phyloP scores from a whole-genome alignment of 2,113 vertebrate genomes.

The Ciconia stormi region DNA sequence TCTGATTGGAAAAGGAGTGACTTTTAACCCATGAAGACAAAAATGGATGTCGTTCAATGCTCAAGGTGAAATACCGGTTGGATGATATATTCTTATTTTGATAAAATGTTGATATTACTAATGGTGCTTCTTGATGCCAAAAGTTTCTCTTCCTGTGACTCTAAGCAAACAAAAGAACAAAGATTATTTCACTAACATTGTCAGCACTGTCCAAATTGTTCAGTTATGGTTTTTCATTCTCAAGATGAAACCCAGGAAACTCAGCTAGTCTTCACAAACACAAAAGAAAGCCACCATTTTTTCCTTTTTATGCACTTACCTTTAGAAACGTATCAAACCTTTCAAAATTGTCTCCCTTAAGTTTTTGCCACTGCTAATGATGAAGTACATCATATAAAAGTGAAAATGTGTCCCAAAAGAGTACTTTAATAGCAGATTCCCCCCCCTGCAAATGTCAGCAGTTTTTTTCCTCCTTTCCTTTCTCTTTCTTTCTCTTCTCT shows the following conservation, averaged over 20 bases:
- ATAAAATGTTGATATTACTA: background rate
- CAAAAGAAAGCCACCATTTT: background rate
- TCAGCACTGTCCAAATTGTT: slow-evolving; percentile 28
- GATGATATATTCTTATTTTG: background rate
- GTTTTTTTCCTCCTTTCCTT: background rate
- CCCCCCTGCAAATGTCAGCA: background rate
- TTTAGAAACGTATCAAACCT: background rate
- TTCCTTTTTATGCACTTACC: background rate
- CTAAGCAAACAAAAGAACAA: background rate
- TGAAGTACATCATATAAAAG: background rate
- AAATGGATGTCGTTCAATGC: background rate
- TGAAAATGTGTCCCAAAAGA: background rate
- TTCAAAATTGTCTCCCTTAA: slow-evolving; percentile 1
- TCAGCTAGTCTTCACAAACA: background rate
- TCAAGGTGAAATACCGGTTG: background rate
- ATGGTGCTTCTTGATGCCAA: background rate
- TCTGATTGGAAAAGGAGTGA: background rate
- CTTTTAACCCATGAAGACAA: background rate
- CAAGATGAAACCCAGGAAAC: background rate
- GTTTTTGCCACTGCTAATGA: background rate
- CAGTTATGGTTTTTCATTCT: background rate
- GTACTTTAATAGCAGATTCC: background rate
- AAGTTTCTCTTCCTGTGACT: background rate
- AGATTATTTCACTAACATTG: background rate
- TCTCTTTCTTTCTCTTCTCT: background rate